Evolutionary conservation across 2,888 invertebrate genomes (phyloP), one percentile per base, ranked within the genome.

Genomic region (Hoplodrina blanda): DNA sequence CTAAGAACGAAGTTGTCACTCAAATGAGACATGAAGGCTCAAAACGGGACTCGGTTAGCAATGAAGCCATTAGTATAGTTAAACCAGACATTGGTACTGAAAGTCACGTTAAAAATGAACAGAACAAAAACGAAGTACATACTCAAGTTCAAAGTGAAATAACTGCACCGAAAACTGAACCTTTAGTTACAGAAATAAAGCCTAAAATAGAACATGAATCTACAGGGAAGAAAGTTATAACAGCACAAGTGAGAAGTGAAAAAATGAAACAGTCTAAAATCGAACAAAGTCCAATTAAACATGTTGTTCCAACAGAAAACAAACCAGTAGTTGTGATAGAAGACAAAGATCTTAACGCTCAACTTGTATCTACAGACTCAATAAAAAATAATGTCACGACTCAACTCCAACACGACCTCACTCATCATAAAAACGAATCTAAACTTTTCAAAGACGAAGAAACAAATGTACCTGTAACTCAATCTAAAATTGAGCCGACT

Each of bases 331-430:
- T 62, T 5, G 17, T 8, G 13, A 54, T 0, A 10, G 20, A 61
- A 25, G 46, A n/a, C 17, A 13, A 56, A 72, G 73, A 73, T n/a
- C 11, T 13, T 4, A 15, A 15, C 10, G 15, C 49, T 53, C 59
- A 69, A 69, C 11, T 68, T 1, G 15, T 15, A 5, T 25, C 56
- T 7, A 37, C 25, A 50, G 78, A 78, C 8, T n/a, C 44, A 7
- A 57, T n/a, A 0, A 74, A 73, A 59, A 74, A 78, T 73, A 64
- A 44, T 25, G 78, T 74, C 8, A 74, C 52, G 0, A 78, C 74
- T n/a, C 78, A 72, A 63, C 10, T 59, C 11, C 19, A 13, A 25
- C 61, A 73, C n/a, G 56, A 44, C 4, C 17, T 55, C 6, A 57
- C 17, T 30, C 50, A 25, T 33, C 25, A 37, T 10, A 73, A 73